Percentiles rank a stretch among this genome's conserved stretches.
Evolutionary conservation across 2,888 invertebrate species (phyloP).

Genomic region (Parasteatoda lunata): DNA sequence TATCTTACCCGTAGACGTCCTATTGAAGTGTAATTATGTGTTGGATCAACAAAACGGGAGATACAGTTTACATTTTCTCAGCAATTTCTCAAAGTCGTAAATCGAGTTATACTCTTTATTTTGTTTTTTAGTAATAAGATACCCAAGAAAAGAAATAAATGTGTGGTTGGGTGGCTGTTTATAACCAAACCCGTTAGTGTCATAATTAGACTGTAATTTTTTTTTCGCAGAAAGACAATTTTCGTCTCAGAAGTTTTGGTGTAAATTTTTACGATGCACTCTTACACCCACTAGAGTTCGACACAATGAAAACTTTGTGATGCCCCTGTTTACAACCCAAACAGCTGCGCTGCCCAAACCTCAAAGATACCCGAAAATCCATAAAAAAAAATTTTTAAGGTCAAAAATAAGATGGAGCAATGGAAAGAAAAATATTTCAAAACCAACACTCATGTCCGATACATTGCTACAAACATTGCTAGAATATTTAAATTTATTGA

Average conservation of each 20-base stretch:
- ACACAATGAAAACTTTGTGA: background rate
- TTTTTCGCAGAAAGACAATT: background rate
- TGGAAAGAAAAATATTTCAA: no score
- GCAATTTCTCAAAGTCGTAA: slow-evolving; percentile 7
- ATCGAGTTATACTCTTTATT: background rate
- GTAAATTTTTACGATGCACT: background rate
- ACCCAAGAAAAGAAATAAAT: background rate
- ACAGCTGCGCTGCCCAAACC: no score
- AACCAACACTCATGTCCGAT: no score
- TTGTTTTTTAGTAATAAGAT: background rate
- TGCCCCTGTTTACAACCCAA: no score
- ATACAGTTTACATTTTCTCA: slow-evolving; percentile 14
- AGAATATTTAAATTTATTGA: no score
- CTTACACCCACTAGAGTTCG: background rate
- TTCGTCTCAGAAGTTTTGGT: background rate
- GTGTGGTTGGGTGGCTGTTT: background rate
- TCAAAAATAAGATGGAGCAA: no score
- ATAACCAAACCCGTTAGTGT: background rate
- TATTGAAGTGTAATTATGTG: slow-evolving; percentile 7
- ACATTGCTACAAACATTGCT: no score
- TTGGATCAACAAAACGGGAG: background rate
- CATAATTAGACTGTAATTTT: background rate
- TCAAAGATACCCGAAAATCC: no score
- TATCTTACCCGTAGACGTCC: slow-evolving; percentile 11
- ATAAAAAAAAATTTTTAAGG: no score